A percentile compares a stretch with the other conserved stretches of the same genome.
Conservation (phyloP, 1,140 invertebrate genomes). For the Pollicipes pollicipes region DNA sequence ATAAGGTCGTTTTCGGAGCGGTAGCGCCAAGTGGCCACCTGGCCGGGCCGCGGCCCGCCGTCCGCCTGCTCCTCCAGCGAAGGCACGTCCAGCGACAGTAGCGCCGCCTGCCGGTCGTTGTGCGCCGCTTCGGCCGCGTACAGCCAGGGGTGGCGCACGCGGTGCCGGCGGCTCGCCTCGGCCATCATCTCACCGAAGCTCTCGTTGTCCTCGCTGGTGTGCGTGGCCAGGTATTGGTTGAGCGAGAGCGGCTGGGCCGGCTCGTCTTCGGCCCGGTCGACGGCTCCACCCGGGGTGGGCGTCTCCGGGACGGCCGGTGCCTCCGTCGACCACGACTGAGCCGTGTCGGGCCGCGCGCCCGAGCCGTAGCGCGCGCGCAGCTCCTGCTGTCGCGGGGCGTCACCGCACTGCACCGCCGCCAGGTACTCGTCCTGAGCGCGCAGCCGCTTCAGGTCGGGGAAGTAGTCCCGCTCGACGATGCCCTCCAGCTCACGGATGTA, state of each 20-base stretch:
- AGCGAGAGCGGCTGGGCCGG: constrained; percentile 24
- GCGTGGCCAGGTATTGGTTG: constrained; percentile 66
- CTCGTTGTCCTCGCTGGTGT: constrained; percentile 94
- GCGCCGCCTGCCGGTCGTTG: not conserved
- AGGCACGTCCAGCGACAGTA: constrained; percentile 42
- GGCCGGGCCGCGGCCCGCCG: constrained; percentile 18
- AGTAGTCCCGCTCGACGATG: constrained; percentile 94
- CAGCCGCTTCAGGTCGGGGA: constrained; percentile 82
- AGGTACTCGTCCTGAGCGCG: constrained; percentile 84
- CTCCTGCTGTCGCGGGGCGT: constrained; percentile 65
- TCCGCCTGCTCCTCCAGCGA: constrained; percentile 45
- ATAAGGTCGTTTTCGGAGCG: constrained; percentile 84
- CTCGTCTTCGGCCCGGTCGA: not conserved
- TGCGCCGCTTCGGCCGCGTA: constrained; percentile 61
- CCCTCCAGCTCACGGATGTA: constrained; percentile 59
- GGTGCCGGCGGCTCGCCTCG: constrained; percentile 52
- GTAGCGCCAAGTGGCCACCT: constrained; percentile 70
- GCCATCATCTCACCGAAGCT: constrained; percentile 83
- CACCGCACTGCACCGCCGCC: constrained; percentile 74
- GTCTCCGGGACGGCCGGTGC: not conserved
- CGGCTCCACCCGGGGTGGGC: not conserved
- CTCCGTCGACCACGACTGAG: no score
- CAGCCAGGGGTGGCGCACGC: constrained; percentile 61
- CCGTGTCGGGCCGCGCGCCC: no score
- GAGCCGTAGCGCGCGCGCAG: constrained; percentile 71